Conservation (phyloP, 2,113 vertebrate genomes). For the Zosterops hypoxanthus region DNA sequence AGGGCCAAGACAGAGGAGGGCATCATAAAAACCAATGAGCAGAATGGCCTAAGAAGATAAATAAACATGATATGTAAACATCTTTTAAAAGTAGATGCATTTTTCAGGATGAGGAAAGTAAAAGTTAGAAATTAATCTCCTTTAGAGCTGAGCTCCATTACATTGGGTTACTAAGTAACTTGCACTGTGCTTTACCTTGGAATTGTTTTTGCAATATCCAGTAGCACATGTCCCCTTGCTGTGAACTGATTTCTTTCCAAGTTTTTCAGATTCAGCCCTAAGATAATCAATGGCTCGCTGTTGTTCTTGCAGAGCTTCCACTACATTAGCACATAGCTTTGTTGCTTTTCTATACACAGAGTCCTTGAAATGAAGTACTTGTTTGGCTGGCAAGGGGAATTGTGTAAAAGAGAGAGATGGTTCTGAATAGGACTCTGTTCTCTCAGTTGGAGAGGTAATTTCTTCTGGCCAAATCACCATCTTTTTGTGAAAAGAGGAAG, state of each 20-base stretch:
- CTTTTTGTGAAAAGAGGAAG: background rate
- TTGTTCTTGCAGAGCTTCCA: background rate
- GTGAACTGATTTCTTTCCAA: background rate
- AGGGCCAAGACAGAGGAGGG: background rate
- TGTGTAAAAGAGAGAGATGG: background rate
- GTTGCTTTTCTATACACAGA: background rate
- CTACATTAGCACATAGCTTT: accelerated
- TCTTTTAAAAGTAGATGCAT: background rate
- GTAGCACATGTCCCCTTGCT: background rate
- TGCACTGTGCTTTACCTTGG: background rate
- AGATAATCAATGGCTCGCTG: accelerated
- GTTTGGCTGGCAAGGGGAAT: background rate
- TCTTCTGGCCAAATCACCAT: background rate
- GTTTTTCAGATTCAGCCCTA: background rate
- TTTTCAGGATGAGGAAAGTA: background rate
- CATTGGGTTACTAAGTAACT: background rate
- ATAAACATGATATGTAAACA: background rate
- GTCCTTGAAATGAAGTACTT: background rate
- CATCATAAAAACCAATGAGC: background rate
- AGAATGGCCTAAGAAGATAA: background rate
- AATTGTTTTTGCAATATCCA: background rate
- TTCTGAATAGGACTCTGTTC: background rate
- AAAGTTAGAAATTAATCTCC: background rate
- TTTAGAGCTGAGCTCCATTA: background rate
- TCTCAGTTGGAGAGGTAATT: background rate